Percentiles rank a stretch among this genome's conserved stretches.
Conservation (phyloP, 2,113 vertebrate genomes). For the Otis tarda region DNA sequence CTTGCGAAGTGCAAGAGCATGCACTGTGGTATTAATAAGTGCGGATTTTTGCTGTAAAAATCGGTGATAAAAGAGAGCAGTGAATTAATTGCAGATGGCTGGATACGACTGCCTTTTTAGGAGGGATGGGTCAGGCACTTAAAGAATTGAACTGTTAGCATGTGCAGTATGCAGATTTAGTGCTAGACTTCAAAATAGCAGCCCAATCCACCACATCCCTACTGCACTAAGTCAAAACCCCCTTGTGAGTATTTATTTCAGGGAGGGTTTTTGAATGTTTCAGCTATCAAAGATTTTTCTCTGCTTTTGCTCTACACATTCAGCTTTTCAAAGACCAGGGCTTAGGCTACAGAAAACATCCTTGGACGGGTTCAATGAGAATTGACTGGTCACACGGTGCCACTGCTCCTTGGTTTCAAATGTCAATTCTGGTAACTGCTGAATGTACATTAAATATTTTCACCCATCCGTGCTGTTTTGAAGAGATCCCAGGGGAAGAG, state of each 20-base stretch:
- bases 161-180: background rate
- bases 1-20: background rate
- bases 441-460: background rate
- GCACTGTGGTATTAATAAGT: background rate
- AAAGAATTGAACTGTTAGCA: background rate
- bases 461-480: background rate
- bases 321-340: background rate
- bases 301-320: background rate
- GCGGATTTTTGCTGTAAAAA: background rate
- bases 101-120: background rate
- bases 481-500: background rate
- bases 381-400: background rate
- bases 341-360: background rate
- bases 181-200: background rate
- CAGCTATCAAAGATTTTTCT: background rate
- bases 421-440: background rate
- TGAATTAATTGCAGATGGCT: background rate
- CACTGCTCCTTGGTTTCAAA: background rate
- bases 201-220: background rate
- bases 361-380: background rate
- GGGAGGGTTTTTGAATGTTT: background rate
- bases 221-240: background rate
- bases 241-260: background rate
- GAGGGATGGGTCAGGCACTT: background rate
- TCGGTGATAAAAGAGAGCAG: background rate